Base-by-base conservation (phyloP, 2,797 vertebrate genomes). In the Aratinga solstitialis region DNA sequence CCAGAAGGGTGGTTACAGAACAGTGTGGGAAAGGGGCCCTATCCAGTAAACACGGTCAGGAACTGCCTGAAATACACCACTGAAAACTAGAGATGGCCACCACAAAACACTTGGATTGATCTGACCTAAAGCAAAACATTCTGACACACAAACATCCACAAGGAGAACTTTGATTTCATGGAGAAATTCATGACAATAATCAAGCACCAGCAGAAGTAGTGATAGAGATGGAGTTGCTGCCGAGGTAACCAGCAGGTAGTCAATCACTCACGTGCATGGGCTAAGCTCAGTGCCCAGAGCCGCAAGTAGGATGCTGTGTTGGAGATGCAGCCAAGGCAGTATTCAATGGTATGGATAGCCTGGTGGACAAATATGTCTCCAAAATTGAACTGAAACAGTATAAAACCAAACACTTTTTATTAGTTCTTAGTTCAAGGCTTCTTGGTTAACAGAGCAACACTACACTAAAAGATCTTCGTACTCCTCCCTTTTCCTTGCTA, bases 291-390 rank as follows among this genome's bases (percentile, higher is more conserved):
- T 0, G 99, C 99, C 99, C 99, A 99, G 86, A 99, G 99, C 8
- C 99, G 98, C 76, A 99, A 98, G 97, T 99, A 99, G 10, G 99
- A 99, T 2, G 99, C 99, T 1, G 99, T 99, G 98, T 99, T 99
- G 86, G 99, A 99, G 91, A 99, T 99, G 98, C 99, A 99, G 94
- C 99, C 99, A 93, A 99, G 98, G 93, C 99, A 99, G 97, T 98
- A 99, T 93, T 99, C 99, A 9, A 99, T 99, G 87, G 99, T 99
- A 96, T 99, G 99, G 94, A 99, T 99, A 72, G 99, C 97, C 96
- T 99, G 99, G 89, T 99, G 98, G 85, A 99, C 98, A 87, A 99
- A 98, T 54, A 98, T 72, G 19, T 99, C 99, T n/a, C 98, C 99
- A 73, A 99, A 98, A 97, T 99, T 98, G 97, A 99, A 99, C 99